These are phyloP conservation scores for Microctonus brassicae DNA, from an alignment of 2,888 invertebrate genomes.

Conservation along the genomic window DNA sequence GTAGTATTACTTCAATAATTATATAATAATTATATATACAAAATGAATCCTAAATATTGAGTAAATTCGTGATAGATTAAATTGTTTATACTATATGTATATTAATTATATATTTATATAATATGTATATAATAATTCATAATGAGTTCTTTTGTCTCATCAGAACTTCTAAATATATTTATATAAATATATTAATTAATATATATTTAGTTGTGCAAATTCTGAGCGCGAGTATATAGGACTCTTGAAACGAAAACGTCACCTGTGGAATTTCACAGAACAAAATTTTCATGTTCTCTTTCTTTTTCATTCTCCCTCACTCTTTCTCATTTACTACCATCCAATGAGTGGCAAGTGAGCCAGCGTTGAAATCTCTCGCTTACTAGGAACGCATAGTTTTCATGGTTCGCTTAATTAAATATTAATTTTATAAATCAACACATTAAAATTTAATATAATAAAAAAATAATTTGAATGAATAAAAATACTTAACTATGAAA, in stretches of 20 bases:
- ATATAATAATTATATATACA: too few relatives aligned
- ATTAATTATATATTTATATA: too few relatives aligned
- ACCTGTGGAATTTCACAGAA: constrained; percentile 38
- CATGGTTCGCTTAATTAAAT: constrained; percentile 8
- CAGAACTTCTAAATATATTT: not conserved
- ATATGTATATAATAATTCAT: constrained; percentile 10
- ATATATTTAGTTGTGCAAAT: not conserved
- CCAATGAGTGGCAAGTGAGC: constrained; percentile 26
- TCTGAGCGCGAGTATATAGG: not conserved
- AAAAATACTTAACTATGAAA: not conserved
- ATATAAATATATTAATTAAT: not conserved
- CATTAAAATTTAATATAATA: not conserved
- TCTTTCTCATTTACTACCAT: not conserved
- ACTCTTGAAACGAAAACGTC: constrained; percentile 15
- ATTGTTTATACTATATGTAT: too few relatives aligned
- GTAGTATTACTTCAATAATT: too few relatives aligned
- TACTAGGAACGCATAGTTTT: constrained; percentile 7
- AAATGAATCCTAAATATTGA: too few relatives aligned
- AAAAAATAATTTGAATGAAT: not conserved
- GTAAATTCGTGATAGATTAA: too few relatives aligned
- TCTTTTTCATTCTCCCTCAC: not conserved
- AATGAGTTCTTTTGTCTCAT: not conserved
- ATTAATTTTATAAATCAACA: constrained; percentile 3
- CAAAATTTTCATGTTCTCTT: constrained; percentile 26
- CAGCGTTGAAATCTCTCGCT: constrained; percentile 29